Conservation (phyloP, 2,113 vertebrate genomes). For the Melospiza georgiana region DNA sequence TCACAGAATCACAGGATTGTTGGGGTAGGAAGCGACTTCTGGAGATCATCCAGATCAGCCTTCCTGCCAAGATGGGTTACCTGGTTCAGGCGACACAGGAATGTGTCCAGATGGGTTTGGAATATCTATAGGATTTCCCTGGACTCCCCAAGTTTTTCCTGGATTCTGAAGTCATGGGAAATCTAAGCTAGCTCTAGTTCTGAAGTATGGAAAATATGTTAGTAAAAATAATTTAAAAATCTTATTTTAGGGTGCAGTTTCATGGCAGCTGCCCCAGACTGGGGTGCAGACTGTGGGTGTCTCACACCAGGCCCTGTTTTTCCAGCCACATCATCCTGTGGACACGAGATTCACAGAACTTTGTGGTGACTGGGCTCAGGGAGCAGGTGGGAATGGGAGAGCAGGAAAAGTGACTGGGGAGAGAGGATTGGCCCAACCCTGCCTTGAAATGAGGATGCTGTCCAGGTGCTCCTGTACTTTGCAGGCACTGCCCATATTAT, state of each 20-base stretch:
- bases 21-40: not conserved
- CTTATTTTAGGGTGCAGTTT: not conserved
- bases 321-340: rapidly evolving
- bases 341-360: not conserved
- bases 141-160: not conserved
- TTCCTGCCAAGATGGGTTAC: not conserved
- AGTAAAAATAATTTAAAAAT: too few species aligned
- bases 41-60: too few species aligned
- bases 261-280: rapidly evolving
- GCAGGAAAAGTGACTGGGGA: not conserved
- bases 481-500: rapidly evolving
- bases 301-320: rapidly evolving
- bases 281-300: not conserved
- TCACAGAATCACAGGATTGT: not conserved
- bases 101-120: rapidly evolving
- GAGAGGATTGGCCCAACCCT: not conserved
- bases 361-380: not conserved
- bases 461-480: not conserved
- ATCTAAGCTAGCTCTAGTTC: not conserved
- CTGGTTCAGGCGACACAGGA: not conserved
- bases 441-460: rapidly evolving
- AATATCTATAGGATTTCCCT: not conserved
- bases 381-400: not conserved
- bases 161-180: not conserved
- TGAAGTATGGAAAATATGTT: not conserved